Percentiles rank a stretch among this genome's conserved stretches.
Conservation (phyloP, 2,797 vertebrate species). For the Anomalospiza imberbis region DNA sequence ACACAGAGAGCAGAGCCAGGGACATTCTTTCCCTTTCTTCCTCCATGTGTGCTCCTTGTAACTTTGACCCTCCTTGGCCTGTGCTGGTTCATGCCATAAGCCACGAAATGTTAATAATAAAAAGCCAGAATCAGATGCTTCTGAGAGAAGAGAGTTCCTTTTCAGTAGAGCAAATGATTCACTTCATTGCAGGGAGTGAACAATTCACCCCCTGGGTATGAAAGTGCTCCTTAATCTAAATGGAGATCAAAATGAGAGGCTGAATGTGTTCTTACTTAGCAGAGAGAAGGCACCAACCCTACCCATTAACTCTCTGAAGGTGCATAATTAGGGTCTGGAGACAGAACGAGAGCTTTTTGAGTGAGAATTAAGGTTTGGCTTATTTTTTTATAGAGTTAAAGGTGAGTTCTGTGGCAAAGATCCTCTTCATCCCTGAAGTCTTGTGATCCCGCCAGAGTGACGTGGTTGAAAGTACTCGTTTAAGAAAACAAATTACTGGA, state of each 20-base stretch:
- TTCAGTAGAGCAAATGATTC: background rate
- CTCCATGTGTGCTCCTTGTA: accelerated
- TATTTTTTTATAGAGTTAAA: background rate
- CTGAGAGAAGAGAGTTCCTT: background rate
- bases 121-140: background rate
- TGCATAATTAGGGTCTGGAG: background rate
- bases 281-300: background rate
- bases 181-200: background rate
- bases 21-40: background rate
- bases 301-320: background rate
- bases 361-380: background rate
- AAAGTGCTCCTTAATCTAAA: background rate
- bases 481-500: background rate
- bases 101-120: background rate
- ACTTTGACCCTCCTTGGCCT: background rate
- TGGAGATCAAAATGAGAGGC: background rate
- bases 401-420: background rate
- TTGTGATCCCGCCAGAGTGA: accelerated
- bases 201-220: background rate
- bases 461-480: background rate
- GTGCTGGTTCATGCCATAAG: background rate
- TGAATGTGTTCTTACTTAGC: background rate
- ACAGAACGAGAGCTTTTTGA: background rate
- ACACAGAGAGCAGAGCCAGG: background rate
- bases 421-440: background rate